Evolutionary conservation across 2,797 vertebrate species (phyloP).

Genomic region (Microctenopoma steveboyesi): DNA sequence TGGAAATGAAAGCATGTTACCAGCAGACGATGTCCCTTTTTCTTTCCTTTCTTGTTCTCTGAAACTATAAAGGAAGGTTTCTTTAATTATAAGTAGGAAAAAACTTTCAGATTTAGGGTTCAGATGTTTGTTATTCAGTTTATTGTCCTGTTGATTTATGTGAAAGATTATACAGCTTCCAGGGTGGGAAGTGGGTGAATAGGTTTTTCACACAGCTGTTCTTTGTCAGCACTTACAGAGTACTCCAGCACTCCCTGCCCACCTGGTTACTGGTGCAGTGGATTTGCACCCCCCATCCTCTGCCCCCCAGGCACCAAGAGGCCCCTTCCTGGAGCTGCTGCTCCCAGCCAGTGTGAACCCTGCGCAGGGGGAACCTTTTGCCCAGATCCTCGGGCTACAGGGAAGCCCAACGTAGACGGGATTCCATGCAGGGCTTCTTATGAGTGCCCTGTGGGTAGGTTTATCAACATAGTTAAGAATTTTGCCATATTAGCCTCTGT

Average conservation of each 20-base stretch:
- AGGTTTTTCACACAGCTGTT: background rate
- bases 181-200: background rate
- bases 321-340: conserved; percentile 83
- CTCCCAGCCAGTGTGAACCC: conserved; percentile 82
- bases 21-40: background rate
- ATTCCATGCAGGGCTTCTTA: conserved; percentile 86
- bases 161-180: conserved; percentile 1
- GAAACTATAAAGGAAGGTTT: conserved; percentile 4
- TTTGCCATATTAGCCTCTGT: conserved; percentile 7
- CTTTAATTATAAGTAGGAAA: background rate
- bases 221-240: conserved; percentile 75
- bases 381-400: conserved; percentile 81
- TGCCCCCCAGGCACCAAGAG: conserved; percentile 91
- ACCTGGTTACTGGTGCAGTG: conserved; percentile 92
- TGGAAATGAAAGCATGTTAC: conserved; percentile 18
- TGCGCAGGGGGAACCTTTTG: conserved; percentile 89
- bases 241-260: conserved; percentile 85
- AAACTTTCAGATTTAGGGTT: conserved; percentile 11
- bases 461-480: conserved; percentile 2
- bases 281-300: conserved; percentile 80
- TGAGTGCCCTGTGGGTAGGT: conserved; percentile 88
- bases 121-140: background rate
- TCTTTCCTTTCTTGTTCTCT: background rate
- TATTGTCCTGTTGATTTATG: background rate
- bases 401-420: conserved; percentile 84